Conservation (phyloP, 2,797 vertebrate species). For the Rhabdomys pumilio region DNA sequence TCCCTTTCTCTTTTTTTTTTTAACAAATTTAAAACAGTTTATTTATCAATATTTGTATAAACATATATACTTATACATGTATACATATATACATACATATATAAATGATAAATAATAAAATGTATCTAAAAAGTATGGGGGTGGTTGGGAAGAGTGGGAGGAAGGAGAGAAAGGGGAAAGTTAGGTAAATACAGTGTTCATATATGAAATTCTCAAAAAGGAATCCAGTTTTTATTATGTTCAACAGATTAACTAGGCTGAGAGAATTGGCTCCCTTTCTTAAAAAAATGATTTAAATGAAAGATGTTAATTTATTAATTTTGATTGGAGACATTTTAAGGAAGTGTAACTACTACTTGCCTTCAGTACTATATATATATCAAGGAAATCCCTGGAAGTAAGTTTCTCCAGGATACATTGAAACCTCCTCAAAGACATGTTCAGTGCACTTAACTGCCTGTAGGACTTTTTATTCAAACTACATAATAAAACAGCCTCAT, state of each 20-base stretch:
- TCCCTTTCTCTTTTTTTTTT: not conserved
- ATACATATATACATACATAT: no score
- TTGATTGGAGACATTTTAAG: conserved; percentile 31
- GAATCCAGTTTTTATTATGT: no score
- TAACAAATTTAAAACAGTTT: no score
- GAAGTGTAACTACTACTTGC: not conserved
- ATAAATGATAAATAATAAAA: no score
- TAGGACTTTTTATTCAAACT: not conserved
- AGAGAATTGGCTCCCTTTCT: not conserved
- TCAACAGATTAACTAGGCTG: no score
- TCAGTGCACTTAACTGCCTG: not conserved
- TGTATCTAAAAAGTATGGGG: no score
- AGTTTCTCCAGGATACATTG: not conserved
- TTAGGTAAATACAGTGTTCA: no score
- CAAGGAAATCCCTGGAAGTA: not conserved
- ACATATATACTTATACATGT: no score
- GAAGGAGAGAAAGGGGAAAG: no score
- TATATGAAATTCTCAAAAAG: no score
- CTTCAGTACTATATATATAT: not conserved
- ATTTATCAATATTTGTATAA: no score
- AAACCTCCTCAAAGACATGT: not conserved
- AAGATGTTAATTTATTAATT: conserved; percentile 62
- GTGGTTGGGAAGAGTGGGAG: no score
- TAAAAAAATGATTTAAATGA: conserved; percentile 30
- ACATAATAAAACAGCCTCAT: conserved; percentile 25